Conservation (phyloP, 2,113 vertebrate species). For the Indicator indicator region DNA sequence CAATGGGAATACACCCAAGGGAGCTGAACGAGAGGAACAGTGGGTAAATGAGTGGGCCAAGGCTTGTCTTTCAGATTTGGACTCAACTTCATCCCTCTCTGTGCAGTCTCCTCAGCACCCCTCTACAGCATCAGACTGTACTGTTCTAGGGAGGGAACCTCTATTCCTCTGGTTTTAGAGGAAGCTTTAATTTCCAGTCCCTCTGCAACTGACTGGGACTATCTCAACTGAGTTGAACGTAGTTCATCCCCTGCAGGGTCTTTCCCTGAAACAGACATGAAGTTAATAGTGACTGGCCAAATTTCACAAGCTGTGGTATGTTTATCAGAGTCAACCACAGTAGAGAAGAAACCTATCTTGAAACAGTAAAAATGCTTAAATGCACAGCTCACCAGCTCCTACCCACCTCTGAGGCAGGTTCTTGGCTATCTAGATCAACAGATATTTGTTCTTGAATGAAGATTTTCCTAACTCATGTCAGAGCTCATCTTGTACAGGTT, state of each 20-base stretch:
- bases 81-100: neutral
- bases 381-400: neutral
- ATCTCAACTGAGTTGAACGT: fast-evolving
- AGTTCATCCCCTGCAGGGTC: fast-evolving
- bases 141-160: neutral
- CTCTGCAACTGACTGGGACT: neutral
- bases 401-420: neutral
- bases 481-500: neutral
- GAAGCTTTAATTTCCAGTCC: neutral
- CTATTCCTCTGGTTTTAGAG: neutral
- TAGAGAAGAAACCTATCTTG: neutral
- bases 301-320: neutral
- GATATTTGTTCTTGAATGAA: neutral
- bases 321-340: neutral
- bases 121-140: neutral
- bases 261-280: neutral
- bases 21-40: neutral
- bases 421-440: neutral
- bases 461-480: neutral
- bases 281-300: neutral
- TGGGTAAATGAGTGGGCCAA: neutral
- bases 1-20: too few relatives aligned
- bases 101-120: neutral
- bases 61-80: neutral
- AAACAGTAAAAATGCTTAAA: neutral